A percentile compares a stretch with the other conserved stretches of the same genome.
phyloP scores from a whole-genome alignment of 2,797 vertebrate genomes.

The Sciaenops ocellatus region DNA sequence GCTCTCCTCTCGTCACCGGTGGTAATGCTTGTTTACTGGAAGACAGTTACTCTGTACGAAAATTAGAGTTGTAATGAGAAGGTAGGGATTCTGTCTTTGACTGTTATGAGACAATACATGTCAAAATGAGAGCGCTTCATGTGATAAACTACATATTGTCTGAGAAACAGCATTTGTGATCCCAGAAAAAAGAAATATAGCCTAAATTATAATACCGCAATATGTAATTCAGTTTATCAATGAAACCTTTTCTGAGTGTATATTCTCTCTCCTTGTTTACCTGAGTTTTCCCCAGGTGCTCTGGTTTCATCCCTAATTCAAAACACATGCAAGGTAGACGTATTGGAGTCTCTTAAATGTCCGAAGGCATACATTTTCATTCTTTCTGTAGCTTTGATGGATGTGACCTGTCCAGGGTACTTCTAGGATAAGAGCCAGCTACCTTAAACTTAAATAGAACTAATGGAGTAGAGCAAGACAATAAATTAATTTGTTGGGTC shows the following conservation, averaged over 20 bases:
- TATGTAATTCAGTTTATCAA: not conserved
- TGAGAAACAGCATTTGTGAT: not conserved
- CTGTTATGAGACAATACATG: slow-evolving; percentile 43
- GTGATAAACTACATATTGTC: slow-evolving; percentile 38
- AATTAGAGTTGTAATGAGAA: slow-evolving; percentile 68
- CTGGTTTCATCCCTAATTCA: slow-evolving; percentile 1
- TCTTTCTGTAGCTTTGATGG: slow-evolving; percentile 35
- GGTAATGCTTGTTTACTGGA: slow-evolving; percentile 68
- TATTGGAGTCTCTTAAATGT: not conserved
- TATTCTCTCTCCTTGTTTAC: not conserved
- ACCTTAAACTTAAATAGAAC: slow-evolving; percentile 21
- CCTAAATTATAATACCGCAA: slow-evolving; percentile 1
- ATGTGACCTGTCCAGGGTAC: slow-evolving; percentile 33
- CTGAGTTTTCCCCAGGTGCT: not conserved
- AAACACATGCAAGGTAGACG: slow-evolving; percentile 11
- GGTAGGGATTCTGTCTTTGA: slow-evolving; percentile 31
- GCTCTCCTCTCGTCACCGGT: slow-evolving; percentile 53
- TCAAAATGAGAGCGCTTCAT: slow-evolving; percentile 26
- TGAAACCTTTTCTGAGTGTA: not conserved
- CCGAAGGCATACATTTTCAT: slow-evolving; percentile 10
- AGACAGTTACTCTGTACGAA: slow-evolving; percentile 57
- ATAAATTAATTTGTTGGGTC: slow-evolving; percentile 17
- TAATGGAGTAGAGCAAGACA: slow-evolving; percentile 21
- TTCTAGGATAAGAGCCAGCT: slow-evolving; percentile 18
- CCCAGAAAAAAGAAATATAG: not conserved